A percentile compares a stretch with the other conserved stretches of the same genome.
Evolutionary conservation across 2,113 vertebrate species (phyloP).

Genomic region (Hymenochirus boettgeri): DNA sequence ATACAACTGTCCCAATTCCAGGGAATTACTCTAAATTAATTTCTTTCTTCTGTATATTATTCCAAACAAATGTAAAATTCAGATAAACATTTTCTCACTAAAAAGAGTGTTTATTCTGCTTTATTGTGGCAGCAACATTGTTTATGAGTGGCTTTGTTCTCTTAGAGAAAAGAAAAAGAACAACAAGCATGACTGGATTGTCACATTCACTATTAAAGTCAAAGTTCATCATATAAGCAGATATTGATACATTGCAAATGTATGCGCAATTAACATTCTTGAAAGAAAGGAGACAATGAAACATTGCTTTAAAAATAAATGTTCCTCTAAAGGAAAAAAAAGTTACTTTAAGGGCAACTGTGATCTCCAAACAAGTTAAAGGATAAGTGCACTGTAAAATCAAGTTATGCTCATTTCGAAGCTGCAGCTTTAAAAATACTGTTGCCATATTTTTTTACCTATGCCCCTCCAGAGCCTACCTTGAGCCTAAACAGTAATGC

Average conservation of each 20-base stretch:
- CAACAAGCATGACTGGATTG: conserved; percentile 7
- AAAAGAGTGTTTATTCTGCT: conserved; percentile 59
- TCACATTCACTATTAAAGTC: conserved; percentile 6
- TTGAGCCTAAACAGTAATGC: no score
- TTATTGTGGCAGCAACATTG: conserved; percentile 51
- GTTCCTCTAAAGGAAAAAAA: neutral
- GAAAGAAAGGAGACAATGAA: neutral
- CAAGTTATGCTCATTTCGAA: no score
- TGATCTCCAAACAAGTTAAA: no score
- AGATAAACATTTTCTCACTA: conserved; percentile 68
- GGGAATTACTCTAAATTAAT: no score
- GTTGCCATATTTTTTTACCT: no score
- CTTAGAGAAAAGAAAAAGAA: conserved; percentile 61
- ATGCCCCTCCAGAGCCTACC: no score
- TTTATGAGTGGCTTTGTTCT: conserved; percentile 63
- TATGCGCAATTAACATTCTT: no score
- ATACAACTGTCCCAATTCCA: no score
- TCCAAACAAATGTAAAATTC: conserved; percentile 51
- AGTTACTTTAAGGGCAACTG: no score
- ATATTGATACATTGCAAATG: neutral
- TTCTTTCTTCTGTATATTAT: no score
- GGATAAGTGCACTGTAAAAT: no score
- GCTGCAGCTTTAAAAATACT: no score
- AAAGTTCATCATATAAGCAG: neutral
- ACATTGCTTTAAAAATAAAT: neutral